These are phyloP conservation scores for Nannospalax galili DNA, from an alignment of 2,113 vertebrate genomes.

Conservation along the genomic window DNA sequence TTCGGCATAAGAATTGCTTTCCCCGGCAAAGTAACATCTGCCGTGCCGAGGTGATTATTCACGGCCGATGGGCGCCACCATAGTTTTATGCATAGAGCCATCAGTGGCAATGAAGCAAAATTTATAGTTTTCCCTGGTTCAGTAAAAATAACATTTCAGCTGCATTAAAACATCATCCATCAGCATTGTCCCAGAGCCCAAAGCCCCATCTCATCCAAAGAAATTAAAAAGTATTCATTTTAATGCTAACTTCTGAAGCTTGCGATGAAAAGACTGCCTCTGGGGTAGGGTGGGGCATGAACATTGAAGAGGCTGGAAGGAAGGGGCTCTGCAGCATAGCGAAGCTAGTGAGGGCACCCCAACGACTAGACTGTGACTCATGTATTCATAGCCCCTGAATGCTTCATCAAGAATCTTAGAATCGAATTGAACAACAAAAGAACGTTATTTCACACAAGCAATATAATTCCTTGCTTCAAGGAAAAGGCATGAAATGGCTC, in stretches of 20 bases:
- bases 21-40: constrained; percentile 96
- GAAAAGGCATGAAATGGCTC: constrained; percentile 7
- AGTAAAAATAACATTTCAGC: constrained; percentile 99
- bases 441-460: constrained; percentile 85
- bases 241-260: constrained; percentile 92
- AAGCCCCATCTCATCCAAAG: constrained; percentile 89
- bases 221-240: constrained; percentile 99
- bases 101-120: constrained; percentile 99
- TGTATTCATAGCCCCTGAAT: constrained; percentile 87
- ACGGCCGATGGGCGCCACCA: constrained; percentile 90
- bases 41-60: constrained; percentile 96
- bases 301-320: constrained; percentile 71
- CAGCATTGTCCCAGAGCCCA: constrained; percentile 94
- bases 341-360: constrained; percentile 79
- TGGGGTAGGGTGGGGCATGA: constrained; percentile 58
- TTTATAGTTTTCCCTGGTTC: constrained; percentile 99
- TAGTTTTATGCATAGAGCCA: constrained; percentile 95
- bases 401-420: constrained; percentile 88
- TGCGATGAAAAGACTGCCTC: constrained; percentile 87
- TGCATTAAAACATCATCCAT: constrained; percentile 99
- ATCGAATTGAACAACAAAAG: constrained; percentile 86
- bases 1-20: constrained; percentile 97
- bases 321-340: too few relatives aligned
- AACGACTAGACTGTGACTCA: constrained; percentile 83
- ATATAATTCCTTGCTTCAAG: constrained; percentile 75